Evolutionary conservation across 2,888 invertebrate species (phyloP).

Genomic region (Philonicus albiceps): DNA sequence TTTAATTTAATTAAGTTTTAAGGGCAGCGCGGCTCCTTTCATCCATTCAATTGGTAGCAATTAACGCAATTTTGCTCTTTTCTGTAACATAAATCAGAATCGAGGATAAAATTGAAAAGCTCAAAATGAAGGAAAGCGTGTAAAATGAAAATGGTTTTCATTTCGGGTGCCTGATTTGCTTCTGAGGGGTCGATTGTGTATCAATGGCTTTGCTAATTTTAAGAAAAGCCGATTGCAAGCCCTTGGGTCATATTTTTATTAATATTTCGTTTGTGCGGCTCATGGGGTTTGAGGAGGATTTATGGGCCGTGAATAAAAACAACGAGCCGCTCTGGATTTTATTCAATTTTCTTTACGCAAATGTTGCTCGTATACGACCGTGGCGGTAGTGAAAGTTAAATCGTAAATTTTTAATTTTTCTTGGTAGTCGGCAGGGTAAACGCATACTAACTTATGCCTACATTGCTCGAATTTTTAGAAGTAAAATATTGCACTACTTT

Average conservation of each 20-base stretch:
- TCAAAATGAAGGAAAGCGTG: neutral
- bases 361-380: neutral
- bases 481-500: neutral
- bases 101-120: neutral
- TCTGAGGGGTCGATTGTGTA: neutral
- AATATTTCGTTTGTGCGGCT: neutral
- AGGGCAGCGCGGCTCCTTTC: neutral
- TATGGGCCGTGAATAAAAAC: neutral
- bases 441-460: neutral
- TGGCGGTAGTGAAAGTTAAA: neutral
- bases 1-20: neutral
- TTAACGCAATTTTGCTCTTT: neutral
- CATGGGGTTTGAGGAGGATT: neutral
- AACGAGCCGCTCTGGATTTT: neutral
- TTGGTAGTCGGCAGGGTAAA: neutral
- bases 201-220: neutral
- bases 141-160: neutral
- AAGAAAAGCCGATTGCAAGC: neutral
- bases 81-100: neutral
- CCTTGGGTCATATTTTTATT: neutral
- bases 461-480: neutral
- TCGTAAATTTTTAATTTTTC: slow-evolving; percentile 19
- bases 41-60: neutral
- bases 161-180: neutral
- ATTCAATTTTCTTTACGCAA: neutral